Base-by-base conservation (phyloP, 2,797 vertebrate species). In the Lepidocolaptes lacrymiger region DNA sequence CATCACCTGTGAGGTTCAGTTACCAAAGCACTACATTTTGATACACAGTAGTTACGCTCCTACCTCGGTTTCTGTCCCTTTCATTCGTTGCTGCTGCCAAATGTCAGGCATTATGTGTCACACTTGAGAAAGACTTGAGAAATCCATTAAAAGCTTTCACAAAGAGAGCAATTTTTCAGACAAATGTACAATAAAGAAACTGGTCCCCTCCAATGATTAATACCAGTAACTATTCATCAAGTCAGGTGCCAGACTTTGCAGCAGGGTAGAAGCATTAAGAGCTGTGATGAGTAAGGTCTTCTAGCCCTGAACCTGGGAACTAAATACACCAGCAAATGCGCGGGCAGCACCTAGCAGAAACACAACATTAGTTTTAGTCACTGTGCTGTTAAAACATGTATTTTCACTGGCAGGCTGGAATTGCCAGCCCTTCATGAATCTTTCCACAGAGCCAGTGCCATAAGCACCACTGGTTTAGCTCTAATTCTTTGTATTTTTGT, bases 201-300 rank as follows among this genome's bases (percentile, higher is more conserved):
- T 83, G 79, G 76, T 91, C 79, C 66, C 34, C 10, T 87, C 68
- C 48, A 54, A 67, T 96, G 90, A 97, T 97, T 97, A 96, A 97
- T 96, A 81, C 81, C 59, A 44, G 48, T 51, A 88, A 74, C 89
- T 76, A 93, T 96, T 93, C 49, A 94, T 91, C 93, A 94, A 88
- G n/a, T 67, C 88, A 88, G 88, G 88, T 88, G 89, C 76, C 91
- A 89, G 83, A 62, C 77, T 92, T 88, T 95, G 89, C 89, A 75
- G 86, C 7, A 78, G 81, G 78, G 37, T 37, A 44, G 67, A 59
- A 91, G 59, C 87, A 89, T 95, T 95, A 93, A 95, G 66, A 80
- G 72, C 86, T 88, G 63, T 92, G 85, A 94, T 95, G 94, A 95
- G 96, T 92, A 95, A 95, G 94, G 94, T 93, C 86, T 92, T 93